phyloP scores from a whole-genome alignment of 2,888 invertebrate genomes.

The Penaeus monodon region DNA sequence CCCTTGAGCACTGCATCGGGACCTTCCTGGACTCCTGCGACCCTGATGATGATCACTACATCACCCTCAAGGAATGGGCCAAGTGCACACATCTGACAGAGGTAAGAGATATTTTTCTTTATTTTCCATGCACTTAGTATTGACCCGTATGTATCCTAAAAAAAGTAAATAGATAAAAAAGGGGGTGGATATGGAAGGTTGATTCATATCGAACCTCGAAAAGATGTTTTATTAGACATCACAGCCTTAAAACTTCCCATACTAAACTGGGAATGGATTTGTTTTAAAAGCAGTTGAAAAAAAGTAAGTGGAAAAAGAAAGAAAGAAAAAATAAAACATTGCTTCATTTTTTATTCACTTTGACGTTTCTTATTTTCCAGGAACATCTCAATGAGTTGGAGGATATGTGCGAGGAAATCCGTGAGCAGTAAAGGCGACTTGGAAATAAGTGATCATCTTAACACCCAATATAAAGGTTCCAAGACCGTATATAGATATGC shows the following conservation, averaged over 20 bases:
- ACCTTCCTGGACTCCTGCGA: constrained; percentile 95
- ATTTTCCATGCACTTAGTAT: background rate
- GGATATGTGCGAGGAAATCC: constrained; percentile 49
- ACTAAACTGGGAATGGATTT: too few relatives aligned
- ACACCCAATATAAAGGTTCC: too few relatives aligned
- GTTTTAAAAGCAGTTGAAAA: too few relatives aligned
- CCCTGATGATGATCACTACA: constrained; percentile 87
- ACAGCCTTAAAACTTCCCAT: too few relatives aligned
- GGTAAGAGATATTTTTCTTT: constrained; percentile 35
- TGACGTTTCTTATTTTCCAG: constrained; percentile 10
- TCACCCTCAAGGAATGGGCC: constrained; percentile 94
- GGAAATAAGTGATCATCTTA: too few relatives aligned
- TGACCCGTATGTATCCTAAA: too few relatives aligned
- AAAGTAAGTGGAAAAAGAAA: background rate
- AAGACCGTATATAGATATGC: too few relatives aligned
- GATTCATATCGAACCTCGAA: too few relatives aligned
- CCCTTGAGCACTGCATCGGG: constrained; percentile 97
- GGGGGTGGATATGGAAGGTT: too few relatives aligned
- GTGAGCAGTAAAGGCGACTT: constrained; percentile 20
- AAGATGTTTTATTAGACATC: too few relatives aligned
- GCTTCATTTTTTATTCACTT: background rate
- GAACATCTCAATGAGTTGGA: constrained; percentile 45
- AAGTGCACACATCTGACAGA: constrained; percentile 75
- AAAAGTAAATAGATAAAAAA: too few relatives aligned
- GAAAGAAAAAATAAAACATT: background rate